These are phyloP conservation scores for Scrobipalpa costella DNA, from an alignment of 2,888 invertebrate species.

Conservation along the genomic window DNA sequence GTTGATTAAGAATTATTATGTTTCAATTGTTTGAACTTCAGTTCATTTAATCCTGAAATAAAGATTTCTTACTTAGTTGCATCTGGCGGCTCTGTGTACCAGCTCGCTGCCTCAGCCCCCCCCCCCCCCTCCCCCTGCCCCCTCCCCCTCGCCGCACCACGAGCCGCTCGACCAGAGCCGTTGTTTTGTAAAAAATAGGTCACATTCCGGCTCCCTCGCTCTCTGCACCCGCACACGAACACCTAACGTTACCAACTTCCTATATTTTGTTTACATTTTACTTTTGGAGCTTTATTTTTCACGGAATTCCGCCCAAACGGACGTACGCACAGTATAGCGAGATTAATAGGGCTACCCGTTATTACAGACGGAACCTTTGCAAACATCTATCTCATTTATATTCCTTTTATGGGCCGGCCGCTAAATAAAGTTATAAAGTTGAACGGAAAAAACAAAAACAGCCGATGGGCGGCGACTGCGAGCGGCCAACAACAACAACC, in stretches of 20 bases:
- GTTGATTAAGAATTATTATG: no score
- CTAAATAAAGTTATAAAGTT: conserved; percentile 44
- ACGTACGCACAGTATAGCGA: conserved; percentile 29
- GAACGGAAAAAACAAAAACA: conserved; percentile 44
- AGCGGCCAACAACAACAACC: not conserved
- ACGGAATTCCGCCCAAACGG: conserved; percentile 22
- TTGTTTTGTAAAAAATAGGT: conserved; percentile 21
- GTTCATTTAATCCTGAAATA: no score
- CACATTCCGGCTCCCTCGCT: conserved; percentile 16
- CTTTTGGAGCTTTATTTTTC: conserved; percentile 24
- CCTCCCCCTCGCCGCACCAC: not conserved
- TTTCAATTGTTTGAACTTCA: no score
- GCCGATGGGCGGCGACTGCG: conserved; percentile 30
- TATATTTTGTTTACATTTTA: conserved; percentile 25
- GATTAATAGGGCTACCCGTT: conserved; percentile 43
- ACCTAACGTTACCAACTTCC: conserved; percentile 10
- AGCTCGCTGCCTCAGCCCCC: not conserved
- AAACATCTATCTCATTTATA: conserved; percentile 47
- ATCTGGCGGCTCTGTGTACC: not conserved
- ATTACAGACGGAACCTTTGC: conserved; percentile 36
- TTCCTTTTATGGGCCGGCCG: conserved; percentile 47
- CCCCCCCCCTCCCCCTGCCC: not conserved
- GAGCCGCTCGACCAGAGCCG: conserved; percentile 13
- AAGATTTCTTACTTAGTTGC: not conserved
- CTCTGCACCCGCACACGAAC: not conserved